Evolutionary conservation across 2,113 vertebrate species (phyloP), one percentile per base, ranked within the genome.

Genomic region (Alouatta palliata): DNA sequence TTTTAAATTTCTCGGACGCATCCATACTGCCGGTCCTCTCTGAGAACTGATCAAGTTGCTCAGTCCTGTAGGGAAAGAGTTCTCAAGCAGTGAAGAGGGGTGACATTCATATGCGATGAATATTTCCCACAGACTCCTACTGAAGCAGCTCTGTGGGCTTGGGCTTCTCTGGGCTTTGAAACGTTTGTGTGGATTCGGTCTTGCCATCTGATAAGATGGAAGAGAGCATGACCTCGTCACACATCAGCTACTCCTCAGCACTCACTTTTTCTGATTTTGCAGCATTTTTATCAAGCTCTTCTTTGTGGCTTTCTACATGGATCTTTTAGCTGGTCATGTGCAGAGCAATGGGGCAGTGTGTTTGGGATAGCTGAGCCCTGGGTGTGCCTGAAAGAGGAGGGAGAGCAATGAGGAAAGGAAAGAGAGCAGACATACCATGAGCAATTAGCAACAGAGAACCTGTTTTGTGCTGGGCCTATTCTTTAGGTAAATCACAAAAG

Each of bases 381-480:
- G 96, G 97, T 92, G 35, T 66, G 96, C 95, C 97, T 97, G 16
- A 82, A 92, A 96, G 96, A 97, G 75, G 66, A 77, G 82, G 73
- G 79, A 94, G 91, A 98, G 93, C 92, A 96, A 80, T 0, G 2
- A 90, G 96, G 93, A 93, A 96, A 97, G 61, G 21, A 93, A 95
- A 96, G 85, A 89, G 43, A 95, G 94, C 81, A 94, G 87, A 92
- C 80, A 95, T 14, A 94, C 73, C 95, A 20, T 89, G 97, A 97
- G 95, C 97, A 98, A 98, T 97, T 97, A 97, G 56, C 88, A 96
- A 87, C 85, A 95, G 90, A 96, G 93, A 86, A 90, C 16, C 76
- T 95, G 70, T 90, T 97, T 92, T 96, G 84, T 96, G 96, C 88
- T 97, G 89, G 91, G 73, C 35, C 76, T 93, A 66, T 56, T 95